A percentile compares a stretch with the other conserved stretches of the same genome.
phyloP scores from a whole-genome alignment of 2,797 vertebrate genomes.

The Scleropages formosus region DNA sequence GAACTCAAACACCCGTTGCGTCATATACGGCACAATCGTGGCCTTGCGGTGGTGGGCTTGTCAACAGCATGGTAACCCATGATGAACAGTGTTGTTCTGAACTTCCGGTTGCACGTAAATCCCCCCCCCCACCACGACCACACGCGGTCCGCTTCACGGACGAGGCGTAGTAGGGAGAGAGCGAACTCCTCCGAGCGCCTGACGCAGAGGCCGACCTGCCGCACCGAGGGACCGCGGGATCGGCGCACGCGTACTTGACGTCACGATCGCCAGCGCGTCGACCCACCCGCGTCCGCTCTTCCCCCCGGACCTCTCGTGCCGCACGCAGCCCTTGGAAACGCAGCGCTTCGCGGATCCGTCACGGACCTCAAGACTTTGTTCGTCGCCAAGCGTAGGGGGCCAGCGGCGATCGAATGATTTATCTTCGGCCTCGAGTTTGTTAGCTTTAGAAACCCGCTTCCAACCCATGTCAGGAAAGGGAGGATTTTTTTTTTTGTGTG shows the following conservation, averaged over 20 bases:
- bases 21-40: not conserved
- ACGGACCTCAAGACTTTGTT: constrained; percentile 37
- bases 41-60: not conserved
- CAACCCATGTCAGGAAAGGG: constrained; percentile 43
- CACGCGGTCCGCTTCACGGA: constrained; percentile 31
- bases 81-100: constrained; percentile 39
- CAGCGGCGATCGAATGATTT: constrained; percentile 55
- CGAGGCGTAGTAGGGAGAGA: constrained; percentile 24
- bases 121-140: constrained; percentile 2
- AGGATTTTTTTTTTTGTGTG: too few relatives aligned
- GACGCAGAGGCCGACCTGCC: constrained; percentile 9
- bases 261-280: not conserved
- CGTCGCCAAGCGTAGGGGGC: constrained; percentile 48
- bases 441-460: constrained; percentile 40
- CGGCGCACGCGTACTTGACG: not conserved
- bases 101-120: constrained; percentile 22
- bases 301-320: not conserved
- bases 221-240: not conserved
- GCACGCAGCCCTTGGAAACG: constrained; percentile 7
- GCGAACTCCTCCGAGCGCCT: constrained; percentile 25
- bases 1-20: not conserved
- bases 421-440: constrained; percentile 55
- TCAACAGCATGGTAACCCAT: constrained; percentile 22
- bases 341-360: not conserved
- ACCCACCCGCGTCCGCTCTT: not conserved